Conservation (phyloP, 1,140 invertebrate genomes). For the Chrysoperla carnea region DNA sequence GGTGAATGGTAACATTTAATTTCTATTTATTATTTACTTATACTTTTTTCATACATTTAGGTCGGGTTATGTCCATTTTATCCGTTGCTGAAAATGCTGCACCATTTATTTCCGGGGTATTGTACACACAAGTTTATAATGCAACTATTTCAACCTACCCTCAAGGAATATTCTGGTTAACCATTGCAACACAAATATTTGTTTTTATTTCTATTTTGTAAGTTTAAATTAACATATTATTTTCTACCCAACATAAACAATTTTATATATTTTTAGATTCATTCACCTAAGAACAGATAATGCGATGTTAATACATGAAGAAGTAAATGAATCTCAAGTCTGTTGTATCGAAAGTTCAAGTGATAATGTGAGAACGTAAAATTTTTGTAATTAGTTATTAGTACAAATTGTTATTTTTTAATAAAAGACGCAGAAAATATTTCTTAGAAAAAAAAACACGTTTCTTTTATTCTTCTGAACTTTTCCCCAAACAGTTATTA, state of each 20-base stretch:
- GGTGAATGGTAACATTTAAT: slow-evolving; percentile 23
- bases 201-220: slow-evolving; percentile 43
- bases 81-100: slow-evolving; percentile 60
- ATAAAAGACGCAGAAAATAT: too few relatives aligned
- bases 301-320: too few relatives aligned
- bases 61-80: slow-evolving; percentile 52
- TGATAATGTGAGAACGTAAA: too few relatives aligned
- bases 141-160: slow-evolving; percentile 35
- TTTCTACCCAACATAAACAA: background rate
- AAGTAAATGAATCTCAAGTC: too few relatives aligned
- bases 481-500: too few relatives aligned
- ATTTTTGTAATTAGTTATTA: too few relatives aligned
- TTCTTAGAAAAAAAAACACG: too few relatives aligned
- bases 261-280: too few relatives aligned
- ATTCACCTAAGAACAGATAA: too few relatives aligned
- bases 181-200: slow-evolving; percentile 41
- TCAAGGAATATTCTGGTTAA: slow-evolving; percentile 44
- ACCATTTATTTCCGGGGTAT: slow-evolving; percentile 43
- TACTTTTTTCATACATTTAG: slow-evolving; percentile 21
- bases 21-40: background rate
- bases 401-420: too few relatives aligned
- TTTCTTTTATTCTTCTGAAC: too few relatives aligned
- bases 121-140: slow-evolving; percentile 53
- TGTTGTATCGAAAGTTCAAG: too few relatives aligned
- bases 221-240: slow-evolving; percentile 20